Evolutionary conservation across 2,888 invertebrate genomes (phyloP), one percentile per base, ranked within the genome.

Genomic region (Leptarthrus brevirostris): DNA sequence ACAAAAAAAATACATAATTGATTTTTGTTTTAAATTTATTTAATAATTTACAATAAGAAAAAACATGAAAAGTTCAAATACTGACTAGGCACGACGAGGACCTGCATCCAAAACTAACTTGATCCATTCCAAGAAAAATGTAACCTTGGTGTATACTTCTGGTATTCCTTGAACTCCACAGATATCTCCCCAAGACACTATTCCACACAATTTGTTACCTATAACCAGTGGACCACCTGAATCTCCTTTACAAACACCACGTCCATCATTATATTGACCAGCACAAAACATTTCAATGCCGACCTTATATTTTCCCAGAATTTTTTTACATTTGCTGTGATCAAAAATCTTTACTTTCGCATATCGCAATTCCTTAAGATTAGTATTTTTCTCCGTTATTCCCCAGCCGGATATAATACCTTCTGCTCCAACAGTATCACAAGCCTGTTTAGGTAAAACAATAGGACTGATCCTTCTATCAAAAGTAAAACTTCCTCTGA

Each of bases 231-330:
- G 70, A 14, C 53, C 54, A 40, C 70, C 70, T 24, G 53, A 54
- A 40, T 71, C 70, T 2, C 70, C 74, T 69, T 40, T 54, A 47
- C 74, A 74, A 44, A 56, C 18, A 20, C 69, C 74, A 10, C 34
- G 54, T 1, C 44, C 47, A 6, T n/a, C 22, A 40, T 40, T 20
- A n/a, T n/a, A n/a, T n/a, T n/a, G n/a, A 20, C 61, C 61, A 22
- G 61, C 61, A 64, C 61, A 64, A 44, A 64, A 36, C 61, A 64
- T 64, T n/a, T n/a, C n/a, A 16, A 14, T 16, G 1, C 0, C n/a
- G 16, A 44, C 12, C n/a, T 44, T 44, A 0, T 4, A 30, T 30
- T 6, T 4, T 1, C 1, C 8, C 4, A 6, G 8, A 30, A 8
- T 8, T 30, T 30, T 0, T 44, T 44, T 4, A 44, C 44, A 44